Conservation (phyloP, 2,888 invertebrate species). For the Halictus ligatus region DNA sequence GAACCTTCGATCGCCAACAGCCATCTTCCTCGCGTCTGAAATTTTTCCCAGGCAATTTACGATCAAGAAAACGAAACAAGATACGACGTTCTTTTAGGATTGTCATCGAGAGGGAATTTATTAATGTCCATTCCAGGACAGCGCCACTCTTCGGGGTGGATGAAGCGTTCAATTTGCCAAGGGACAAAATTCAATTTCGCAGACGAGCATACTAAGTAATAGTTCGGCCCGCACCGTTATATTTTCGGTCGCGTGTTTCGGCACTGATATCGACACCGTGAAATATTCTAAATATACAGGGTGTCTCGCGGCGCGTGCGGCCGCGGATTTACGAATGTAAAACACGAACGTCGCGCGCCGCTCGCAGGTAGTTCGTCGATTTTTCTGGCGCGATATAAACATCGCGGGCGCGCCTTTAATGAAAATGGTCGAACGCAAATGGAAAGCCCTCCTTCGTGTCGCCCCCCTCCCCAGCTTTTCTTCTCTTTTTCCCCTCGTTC, state of each 20-base stretch:
- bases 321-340: neutral
- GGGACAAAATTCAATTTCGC: neutral
- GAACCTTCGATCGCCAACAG: no score
- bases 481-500: constrained; percentile 32
- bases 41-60: neutral
- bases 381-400: constrained; percentile 36
- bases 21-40: neutral
- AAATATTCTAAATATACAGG: neutral
- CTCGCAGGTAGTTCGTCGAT: constrained; percentile 31
- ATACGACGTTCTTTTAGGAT: neutral
- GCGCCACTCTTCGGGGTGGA: neutral
- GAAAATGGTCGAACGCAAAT: constrained; percentile 66
- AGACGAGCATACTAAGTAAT: constrained; percentile 1
- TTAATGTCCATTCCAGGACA: neutral
- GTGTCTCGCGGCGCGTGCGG: neutral
- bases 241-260: neutral
- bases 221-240: neutral
- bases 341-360: neutral
- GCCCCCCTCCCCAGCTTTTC: constrained; percentile 45
- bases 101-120: neutral
- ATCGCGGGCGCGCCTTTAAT: constrained; percentile 55
- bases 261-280: neutral
- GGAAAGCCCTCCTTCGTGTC: constrained; percentile 55
- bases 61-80: neutral
- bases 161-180: neutral